These are phyloP conservation scores for Leptinotarsa texana DNA, from an alignment of 1,140 invertebrate genomes.

Conservation along the genomic window DNA sequence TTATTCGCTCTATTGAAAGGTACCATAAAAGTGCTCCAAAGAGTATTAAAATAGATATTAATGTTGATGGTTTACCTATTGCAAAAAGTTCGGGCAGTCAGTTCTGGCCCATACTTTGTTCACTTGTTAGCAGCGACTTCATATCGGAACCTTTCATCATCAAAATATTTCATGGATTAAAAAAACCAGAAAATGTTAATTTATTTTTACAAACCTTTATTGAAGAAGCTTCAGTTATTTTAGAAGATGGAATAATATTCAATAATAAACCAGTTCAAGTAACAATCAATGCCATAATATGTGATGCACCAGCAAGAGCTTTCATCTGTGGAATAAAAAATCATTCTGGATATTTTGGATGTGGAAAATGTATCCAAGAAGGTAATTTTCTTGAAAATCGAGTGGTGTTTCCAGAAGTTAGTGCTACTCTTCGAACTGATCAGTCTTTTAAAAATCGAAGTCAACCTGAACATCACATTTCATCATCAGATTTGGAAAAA, in stretches of 20 bases:
- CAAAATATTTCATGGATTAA: not conserved
- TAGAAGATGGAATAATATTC: not conserved
- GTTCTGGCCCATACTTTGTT: not conserved
- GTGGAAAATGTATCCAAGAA: not conserved
- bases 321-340: not conserved
- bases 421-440: not conserved
- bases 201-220: not conserved
- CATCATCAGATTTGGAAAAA: not conserved
- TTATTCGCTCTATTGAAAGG: too few relatives aligned
- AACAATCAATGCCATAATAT: not conserved
- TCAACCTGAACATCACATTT: not conserved
- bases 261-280: not conserved
- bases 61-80: too few relatives aligned
- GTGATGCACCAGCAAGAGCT: slow-evolving; percentile 1
- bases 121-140: not conserved
- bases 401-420: not conserved
- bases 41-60: too few relatives aligned
- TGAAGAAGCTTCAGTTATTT: not conserved
- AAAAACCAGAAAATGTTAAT: not conserved
- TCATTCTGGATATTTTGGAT: not conserved
- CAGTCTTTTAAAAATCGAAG: not conserved
- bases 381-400: not conserved
- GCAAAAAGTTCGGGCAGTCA: too few relatives aligned
- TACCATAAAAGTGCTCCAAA: too few relatives aligned
- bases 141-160: not conserved